Evolutionary conservation across 2,113 vertebrate genomes (phyloP).

Genomic region (Siniperca knerii): DNA sequence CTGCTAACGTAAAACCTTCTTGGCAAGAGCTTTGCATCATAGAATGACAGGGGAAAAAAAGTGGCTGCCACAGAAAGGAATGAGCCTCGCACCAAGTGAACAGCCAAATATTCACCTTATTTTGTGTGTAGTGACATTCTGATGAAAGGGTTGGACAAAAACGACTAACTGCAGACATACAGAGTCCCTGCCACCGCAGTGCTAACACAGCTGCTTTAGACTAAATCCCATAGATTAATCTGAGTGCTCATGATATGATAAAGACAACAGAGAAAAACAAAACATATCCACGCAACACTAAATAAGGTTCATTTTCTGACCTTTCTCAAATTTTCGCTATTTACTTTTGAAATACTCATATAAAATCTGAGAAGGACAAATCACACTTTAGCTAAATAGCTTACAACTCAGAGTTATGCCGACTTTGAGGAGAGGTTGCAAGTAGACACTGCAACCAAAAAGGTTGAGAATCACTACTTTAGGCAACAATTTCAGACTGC

Average conservation of each 20-base stretch:
- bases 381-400: neutral
- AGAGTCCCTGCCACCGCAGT: neutral
- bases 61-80: accelerated
- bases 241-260: neutral
- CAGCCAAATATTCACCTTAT: neutral
- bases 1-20: neutral
- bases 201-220: neutral
- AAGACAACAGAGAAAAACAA: neutral
- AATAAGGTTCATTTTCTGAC: neutral
- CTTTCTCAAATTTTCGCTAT: neutral
- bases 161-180: neutral
- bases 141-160: neutral
- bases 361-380: neutral
- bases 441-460: neutral
- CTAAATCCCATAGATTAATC: neutral
- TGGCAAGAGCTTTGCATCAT: neutral
- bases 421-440: neutral
- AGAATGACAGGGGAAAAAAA: neutral
- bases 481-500: neutral
- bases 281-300: neutral
- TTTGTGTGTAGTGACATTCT: neutral
- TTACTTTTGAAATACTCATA: neutral
- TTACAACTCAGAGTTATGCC: neutral
- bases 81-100: neutral
- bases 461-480: neutral